phyloP scores from a whole-genome alignment of 1,140 invertebrate genomes.

The Zaprionus ghesquierei region DNA sequence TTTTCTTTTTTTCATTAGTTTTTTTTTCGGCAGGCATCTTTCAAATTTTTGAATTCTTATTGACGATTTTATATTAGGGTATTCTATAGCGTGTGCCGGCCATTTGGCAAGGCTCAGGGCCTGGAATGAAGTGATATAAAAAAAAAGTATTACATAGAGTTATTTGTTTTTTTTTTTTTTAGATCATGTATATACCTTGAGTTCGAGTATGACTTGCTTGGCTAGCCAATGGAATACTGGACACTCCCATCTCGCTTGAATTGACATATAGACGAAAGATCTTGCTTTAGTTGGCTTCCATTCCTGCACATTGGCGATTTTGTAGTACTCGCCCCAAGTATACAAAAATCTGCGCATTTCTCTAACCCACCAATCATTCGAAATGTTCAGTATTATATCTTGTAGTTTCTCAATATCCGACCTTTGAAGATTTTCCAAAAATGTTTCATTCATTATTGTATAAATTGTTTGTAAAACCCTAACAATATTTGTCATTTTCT shows the following conservation, averaged over 20 bases:
- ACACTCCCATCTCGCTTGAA: slow-evolving; percentile 29
- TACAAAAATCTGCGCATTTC: slow-evolving; percentile 56
- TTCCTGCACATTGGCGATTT: neutral
- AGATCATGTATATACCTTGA: too few relatives aligned
- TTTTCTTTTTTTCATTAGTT: neutral
- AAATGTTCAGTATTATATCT: slow-evolving; percentile 42
- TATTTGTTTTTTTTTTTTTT: neutral
- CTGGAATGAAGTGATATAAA: slow-evolving; percentile 38
- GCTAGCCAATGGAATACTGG: slow-evolving; percentile 63
- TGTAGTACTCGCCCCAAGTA: slow-evolving; percentile 37
- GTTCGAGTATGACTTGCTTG: slow-evolving; percentile 57
- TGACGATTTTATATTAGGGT: neutral
- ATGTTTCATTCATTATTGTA: slow-evolving; percentile 45
- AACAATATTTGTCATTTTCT: slow-evolving; percentile 13
- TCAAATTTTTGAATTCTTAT: neutral
- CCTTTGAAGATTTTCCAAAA: slow-evolving; percentile 27
- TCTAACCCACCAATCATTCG: slow-evolving; percentile 56
- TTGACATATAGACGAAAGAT: neutral
- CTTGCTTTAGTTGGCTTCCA: neutral
- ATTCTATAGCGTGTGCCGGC: slow-evolving; percentile 31
- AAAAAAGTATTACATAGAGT: neutral
- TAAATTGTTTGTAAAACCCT: slow-evolving; percentile 27
- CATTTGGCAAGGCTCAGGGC: slow-evolving; percentile 46
- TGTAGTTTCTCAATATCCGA: slow-evolving; percentile 32
- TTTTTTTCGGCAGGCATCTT: neutral